Base-by-base conservation (phyloP, 2,888 invertebrate species). In the Xanthia icteritia region DNA sequence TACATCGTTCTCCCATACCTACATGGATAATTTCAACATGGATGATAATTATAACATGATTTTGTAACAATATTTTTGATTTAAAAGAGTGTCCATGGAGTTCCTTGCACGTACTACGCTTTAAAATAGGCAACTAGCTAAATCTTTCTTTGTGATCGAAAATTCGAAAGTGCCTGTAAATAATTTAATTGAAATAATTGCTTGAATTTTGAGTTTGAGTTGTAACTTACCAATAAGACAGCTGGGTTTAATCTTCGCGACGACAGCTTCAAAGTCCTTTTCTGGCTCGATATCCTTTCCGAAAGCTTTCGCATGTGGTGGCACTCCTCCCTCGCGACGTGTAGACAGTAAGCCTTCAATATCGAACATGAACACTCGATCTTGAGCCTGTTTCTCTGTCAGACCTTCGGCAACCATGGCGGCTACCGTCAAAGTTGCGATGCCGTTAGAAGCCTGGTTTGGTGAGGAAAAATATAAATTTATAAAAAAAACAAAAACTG, bases 311-410 rank as follows among this genome's bases (percentile, higher is more conserved):
- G 98, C 98, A 88, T 98, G 98, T 9, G 97, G 97, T 0, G 97
- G 97, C 0, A 98, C 96, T 54, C 97, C 97, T 13, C 98, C 98
- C 65, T 97, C 97, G 1, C 98, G 97, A 1, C 97, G 96, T 85
- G 93, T 94, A 0, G 98, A 98, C 81, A 99, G 94, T 2, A 99
- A 96, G 2, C 99, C 99, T 89, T 98, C 98, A 48, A 99, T 98
- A 91, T 99, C 99, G 88, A 99, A 98, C 98, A 99, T 98, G 98
- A 98, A 99, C 83, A 99, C 99, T 88, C 98, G 98, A n/a, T 97
- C 97, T 58, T 98, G 97, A 0, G 99, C 99, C 89, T 99, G 98
- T 89, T 97, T 94, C 84, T 94, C 93, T 0, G 97, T 92, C 0
- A 97, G 93, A 31, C 97, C 97, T 56, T 97, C 97, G 17, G 98